Evolutionary conservation across 2,113 vertebrate species (phyloP).

Genomic region (Eulemur macaco): DNA sequence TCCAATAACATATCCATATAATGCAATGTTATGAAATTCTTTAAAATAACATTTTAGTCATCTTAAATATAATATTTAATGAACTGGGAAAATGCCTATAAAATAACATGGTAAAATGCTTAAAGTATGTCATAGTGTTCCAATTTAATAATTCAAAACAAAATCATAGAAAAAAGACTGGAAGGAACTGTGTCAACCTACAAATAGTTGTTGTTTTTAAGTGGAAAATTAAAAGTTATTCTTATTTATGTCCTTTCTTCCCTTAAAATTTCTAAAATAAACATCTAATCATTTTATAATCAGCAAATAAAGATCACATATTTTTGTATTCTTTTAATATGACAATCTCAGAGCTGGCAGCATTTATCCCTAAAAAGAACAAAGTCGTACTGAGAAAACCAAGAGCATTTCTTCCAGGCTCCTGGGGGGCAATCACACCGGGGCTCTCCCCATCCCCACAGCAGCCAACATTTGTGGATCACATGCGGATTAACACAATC

Average conservation of each 20-base stretch:
- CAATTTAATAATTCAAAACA: constrained; percentile 21
- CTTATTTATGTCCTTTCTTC: not conserved
- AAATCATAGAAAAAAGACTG: constrained; percentile 34
- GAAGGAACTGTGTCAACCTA: not conserved
- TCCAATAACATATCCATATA: not conserved
- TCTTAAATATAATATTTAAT: not conserved
- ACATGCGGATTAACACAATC: not conserved
- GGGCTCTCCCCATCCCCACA: not conserved
- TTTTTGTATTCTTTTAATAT: not conserved
- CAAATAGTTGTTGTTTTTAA: not conserved
- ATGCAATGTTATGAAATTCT: not conserved
- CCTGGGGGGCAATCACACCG: not conserved
- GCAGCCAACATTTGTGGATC: not conserved
- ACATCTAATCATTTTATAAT: not conserved
- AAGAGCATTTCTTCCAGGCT: not conserved
- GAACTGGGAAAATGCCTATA: not conserved
- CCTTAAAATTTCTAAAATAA: constrained; percentile 14
- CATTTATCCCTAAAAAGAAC: not conserved
- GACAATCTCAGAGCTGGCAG: not conserved
- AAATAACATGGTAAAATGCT: not conserved
- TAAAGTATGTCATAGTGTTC: not conserved
- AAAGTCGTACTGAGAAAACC: not conserved
- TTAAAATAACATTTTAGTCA: constrained; percentile 2
- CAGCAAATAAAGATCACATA: not conserved
- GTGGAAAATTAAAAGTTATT: not conserved